phyloP scores from a whole-genome alignment of 2,797 vertebrate species.

The Sebastes cheni region DNA sequence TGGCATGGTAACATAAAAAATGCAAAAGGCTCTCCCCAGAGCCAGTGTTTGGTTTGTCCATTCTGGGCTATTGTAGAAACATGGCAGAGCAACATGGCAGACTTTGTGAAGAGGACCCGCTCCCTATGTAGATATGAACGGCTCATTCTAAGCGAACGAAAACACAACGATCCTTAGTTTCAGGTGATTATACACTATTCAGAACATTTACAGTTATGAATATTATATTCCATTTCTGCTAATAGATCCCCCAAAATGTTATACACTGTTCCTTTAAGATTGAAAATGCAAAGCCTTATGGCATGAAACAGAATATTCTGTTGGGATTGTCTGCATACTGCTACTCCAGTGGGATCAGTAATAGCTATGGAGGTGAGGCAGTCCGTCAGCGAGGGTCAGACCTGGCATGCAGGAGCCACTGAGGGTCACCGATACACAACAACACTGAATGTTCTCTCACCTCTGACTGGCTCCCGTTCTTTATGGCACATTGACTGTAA shows the following conservation, averaged over 20 bases:
- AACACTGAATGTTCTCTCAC: constrained; percentile 22
- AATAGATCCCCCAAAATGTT: too few relatives aligned
- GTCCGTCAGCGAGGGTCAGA: constrained; percentile 3
- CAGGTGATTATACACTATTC: not conserved
- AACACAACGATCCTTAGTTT: not conserved
- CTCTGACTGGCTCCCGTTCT: not conserved
- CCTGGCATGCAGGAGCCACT: constrained; percentile 4
- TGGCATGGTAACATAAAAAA: not conserved
- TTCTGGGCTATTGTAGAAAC: not conserved
- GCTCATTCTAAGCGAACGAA: not conserved
- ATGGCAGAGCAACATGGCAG: too few relatives aligned
- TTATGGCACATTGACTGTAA: constrained; percentile 18
- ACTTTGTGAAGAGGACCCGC: rapidly evolving
- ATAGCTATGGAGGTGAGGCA: not conserved
- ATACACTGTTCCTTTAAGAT: not conserved
- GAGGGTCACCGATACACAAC: constrained; percentile 38
- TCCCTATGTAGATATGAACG: too few relatives aligned
- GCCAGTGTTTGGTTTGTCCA: not conserved
- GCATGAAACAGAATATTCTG: not conserved
- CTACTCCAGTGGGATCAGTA: not conserved
- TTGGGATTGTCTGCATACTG: not conserved
- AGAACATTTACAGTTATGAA: not conserved
- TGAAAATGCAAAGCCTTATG: not conserved
- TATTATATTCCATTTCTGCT: too few relatives aligned
- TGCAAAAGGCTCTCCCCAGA: not conserved